Evolutionary conservation across 2,888 invertebrate genomes (phyloP), one percentile per base, ranked within the genome.

Genomic region (Athetis lepigone): DNA sequence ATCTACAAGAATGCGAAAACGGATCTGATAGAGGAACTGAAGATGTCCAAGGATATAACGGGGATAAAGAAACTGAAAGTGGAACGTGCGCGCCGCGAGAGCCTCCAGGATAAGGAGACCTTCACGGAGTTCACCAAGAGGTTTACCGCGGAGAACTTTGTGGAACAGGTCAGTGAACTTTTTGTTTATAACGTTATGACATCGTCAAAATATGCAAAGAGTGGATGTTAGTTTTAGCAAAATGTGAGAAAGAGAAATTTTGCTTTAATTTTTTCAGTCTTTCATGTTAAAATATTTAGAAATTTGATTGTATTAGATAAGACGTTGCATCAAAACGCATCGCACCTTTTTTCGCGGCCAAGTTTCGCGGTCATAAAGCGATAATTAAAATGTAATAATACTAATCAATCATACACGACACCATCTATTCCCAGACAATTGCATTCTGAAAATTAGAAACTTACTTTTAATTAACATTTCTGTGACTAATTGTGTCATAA

Each of bases 21-120:
- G 25, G 98, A 98, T 89, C 93, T 99, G 49, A 98, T 99, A 72
- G 98, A 98, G 47, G 99, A 99, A 87, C 92, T 99, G 67, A 98
- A 98, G 91, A 96, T 98, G 95, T 98, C 98, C 45, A 98, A 97
- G 90, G 98, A 98, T 88, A 98, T 98, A 70, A 97, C 98, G 1
- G 98, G 98, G n/a, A 98, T 99, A 57, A 98, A 97, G 91, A 98
- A 98, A 90, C 92, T 98, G 95, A 98, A 98, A 90, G 98, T 98
- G 76, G 98, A 98, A 91, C 96, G 98, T 75, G 97, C 98, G 23
- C 97, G 98, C 86, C 96, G 97, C 74, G 98, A 98, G 88, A 97
- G 97, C 84, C 96, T 96, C 51, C 96, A 97, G 83, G 98, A 98
- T 79, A 97, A 98, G 89, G 97, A 97, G 88, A 96, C 98, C 64